These are phyloP conservation scores for Xyrauchen texanus DNA, from an alignment of 2,113 vertebrate genomes.

Conservation along the genomic window DNA sequence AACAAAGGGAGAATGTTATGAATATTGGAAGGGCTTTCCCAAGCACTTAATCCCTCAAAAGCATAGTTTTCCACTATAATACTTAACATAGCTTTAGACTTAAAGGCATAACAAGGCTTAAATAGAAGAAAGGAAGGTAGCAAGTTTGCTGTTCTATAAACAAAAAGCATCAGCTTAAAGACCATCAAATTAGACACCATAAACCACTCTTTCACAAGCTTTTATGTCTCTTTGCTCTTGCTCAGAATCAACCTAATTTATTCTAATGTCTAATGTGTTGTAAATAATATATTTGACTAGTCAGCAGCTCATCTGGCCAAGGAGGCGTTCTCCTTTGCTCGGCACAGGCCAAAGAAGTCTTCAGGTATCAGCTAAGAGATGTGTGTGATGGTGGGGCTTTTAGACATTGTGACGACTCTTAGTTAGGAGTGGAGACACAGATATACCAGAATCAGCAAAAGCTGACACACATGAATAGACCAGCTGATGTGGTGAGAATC, in stretches of 20 bases:
- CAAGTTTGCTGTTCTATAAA: conserved; percentile 3
- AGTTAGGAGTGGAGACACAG: conserved; percentile 15
- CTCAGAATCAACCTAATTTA: conserved; percentile 44
- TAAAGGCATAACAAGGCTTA: background rate
- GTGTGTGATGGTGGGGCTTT: conserved; percentile 39
- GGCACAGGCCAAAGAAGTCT: conserved; percentile 58
- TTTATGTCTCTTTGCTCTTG: conserved; percentile 16
- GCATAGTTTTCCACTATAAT: conserved; percentile 2
- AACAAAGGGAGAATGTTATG: conserved; percentile 30
- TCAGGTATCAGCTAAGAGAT: conserved; percentile 50
- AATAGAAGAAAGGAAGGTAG: background rate
- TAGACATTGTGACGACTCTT: conserved; percentile 50
- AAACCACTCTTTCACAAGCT: background rate
- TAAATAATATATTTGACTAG: conserved; percentile 70
- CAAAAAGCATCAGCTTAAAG: conserved; percentile 15
- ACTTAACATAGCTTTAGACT: conserved; percentile 13
- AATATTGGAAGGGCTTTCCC: conserved; percentile 16
- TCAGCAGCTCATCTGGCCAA: conserved; percentile 65
- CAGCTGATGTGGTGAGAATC: conserved; percentile 14
- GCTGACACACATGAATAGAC: conserved; percentile 27
- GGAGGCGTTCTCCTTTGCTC: conserved; percentile 52
- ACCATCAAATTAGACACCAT: conserved; percentile 11
- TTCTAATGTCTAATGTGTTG: conserved; percentile 62
- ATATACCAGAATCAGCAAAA: conserved; percentile 49
- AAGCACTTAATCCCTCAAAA: conserved; percentile 1